Percentiles rank a stretch among this genome's conserved stretches.
These are phyloP conservation scores for Stenodema calcarata DNA, from an alignment of 2,888 invertebrate species.

Conservation along the genomic window DNA sequence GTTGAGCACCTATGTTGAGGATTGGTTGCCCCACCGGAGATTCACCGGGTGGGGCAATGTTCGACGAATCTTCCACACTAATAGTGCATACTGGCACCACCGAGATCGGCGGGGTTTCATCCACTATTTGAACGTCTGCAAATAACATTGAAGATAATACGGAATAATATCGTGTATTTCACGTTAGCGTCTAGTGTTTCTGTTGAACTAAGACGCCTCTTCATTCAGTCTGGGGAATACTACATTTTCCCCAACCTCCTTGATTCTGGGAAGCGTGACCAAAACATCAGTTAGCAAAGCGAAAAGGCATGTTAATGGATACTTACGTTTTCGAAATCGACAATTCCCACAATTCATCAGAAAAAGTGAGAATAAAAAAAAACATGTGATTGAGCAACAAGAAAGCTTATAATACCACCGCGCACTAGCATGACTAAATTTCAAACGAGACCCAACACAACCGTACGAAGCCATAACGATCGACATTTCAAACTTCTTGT, in stretches of 20 bases:
- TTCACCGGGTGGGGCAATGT: neutral
- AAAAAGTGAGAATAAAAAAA: neutral
- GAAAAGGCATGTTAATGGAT: neutral
- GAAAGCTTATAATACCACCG: no score
- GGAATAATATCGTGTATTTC: neutral
- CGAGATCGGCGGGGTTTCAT: conserved; percentile 7
- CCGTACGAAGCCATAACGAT: no score
- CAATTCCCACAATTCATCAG: neutral
- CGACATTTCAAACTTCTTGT: no score
- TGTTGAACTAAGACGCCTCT: neutral
- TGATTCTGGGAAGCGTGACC: neutral
- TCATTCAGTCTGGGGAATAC: neutral
- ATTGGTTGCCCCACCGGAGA: conserved; percentile 7
- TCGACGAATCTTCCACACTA: neutral
- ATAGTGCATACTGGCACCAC: neutral
- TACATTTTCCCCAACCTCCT: neutral
- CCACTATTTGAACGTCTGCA: conserved; percentile 40
- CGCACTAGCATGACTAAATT: no score
- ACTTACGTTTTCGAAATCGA: neutral
- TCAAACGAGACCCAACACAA: no score
- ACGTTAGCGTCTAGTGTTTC: neutral
- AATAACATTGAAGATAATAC: neutral
- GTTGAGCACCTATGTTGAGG: neutral
- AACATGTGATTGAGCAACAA: no score
- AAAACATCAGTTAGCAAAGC: neutral